Base-by-base conservation (phyloP, 30 jellyfish, hydroid and myxozoan genomes). In the Cassiopea xamachana region DNA sequence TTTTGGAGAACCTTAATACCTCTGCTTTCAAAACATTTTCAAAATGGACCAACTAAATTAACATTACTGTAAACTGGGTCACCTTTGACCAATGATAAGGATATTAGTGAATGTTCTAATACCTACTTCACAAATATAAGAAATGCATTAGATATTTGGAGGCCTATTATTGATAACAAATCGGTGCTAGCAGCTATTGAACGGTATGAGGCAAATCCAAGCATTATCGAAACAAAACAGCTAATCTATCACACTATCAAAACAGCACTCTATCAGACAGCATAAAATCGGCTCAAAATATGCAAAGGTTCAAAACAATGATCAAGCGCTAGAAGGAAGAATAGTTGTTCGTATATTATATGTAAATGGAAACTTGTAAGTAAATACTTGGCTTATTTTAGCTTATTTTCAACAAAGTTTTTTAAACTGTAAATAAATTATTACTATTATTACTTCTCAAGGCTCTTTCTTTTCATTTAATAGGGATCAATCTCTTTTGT, bases 71-170 rank as follows among this genome's bases (percentile, higher is more conserved):
- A 18, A 12, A 70, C 14, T 70, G 80, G 80, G 80, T 70, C 80
- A 70, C 10, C 19, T 17, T 39, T 70, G 59, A 73, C 59, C 18
- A n/a, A 73, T 73, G 82, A 73, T 47, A 16, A 73, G 82, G 82
- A 73, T 73, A 73, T 73, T 14, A 16, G 82, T 73, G 82, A 73
- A 73, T 73, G 82, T 44, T 73, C 12, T 73, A 73, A 73, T 46
- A 17, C 82, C 61, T 73, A 73, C 82, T 18, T 18, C 59, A 73
- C 82, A 73, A 73, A 73, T 44, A 73, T 44, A 73, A 73, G 60
- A 73, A 59, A 73, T 47, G 39, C 59, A 47, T 73, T 73, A 73
- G 55, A 73, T 47, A 27, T 67, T 67, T 15, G 7, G 43, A 67
- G 76, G 6, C 76, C 76, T 67, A 14, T 67, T 67, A 67, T 67